Conservation (phyloP, 1,140 invertebrate genomes). For the Drosophila eugracilis region DNA sequence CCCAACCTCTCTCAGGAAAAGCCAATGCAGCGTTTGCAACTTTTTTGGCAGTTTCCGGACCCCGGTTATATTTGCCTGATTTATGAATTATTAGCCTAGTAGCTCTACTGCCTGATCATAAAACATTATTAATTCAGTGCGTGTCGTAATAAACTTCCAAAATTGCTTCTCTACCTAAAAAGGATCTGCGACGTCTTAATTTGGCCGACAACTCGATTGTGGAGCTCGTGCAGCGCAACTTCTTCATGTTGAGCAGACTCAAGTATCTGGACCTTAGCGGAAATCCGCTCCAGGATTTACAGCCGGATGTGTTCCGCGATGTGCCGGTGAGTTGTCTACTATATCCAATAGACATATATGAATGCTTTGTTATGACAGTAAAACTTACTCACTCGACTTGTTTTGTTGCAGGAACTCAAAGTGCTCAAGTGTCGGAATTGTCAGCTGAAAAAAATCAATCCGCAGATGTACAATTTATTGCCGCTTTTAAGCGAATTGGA, state of each 20-base stretch:
- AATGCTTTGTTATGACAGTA: conserved; percentile 10
- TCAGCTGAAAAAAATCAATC: conserved; percentile 90
- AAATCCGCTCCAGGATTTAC: conserved; percentile 89
- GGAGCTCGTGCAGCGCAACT: conserved; percentile 88
- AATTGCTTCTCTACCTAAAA: conserved; percentile 34
- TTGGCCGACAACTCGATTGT: conserved; percentile 90
- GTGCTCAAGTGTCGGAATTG: conserved; percentile 89
- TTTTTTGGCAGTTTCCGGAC: conserved; percentile 67
- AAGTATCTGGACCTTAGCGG: conserved; percentile 90
- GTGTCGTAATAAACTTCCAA: conserved; percentile 62
- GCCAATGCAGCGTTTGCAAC: conserved; percentile 36
- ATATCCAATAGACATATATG: not conserved
- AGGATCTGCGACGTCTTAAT: conserved; percentile 88
- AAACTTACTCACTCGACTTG: conserved; percentile 21
- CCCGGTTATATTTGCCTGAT: conserved; percentile 48
- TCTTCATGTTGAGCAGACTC: conserved; percentile 88
- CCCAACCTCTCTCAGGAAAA: conserved; percentile 3
- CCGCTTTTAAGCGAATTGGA: conserved; percentile 89
- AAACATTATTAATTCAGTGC: conserved; percentile 69
- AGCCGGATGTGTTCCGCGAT: conserved; percentile 91
- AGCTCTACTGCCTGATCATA: conserved; percentile 27
- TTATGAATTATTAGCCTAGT: conserved; percentile 74
- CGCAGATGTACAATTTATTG: conserved; percentile 90
- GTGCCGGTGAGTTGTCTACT: conserved; percentile 86
- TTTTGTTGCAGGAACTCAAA: conserved; percentile 87